Conservation (phyloP, 2,888 invertebrate species). For the Coremacera marginata region DNA sequence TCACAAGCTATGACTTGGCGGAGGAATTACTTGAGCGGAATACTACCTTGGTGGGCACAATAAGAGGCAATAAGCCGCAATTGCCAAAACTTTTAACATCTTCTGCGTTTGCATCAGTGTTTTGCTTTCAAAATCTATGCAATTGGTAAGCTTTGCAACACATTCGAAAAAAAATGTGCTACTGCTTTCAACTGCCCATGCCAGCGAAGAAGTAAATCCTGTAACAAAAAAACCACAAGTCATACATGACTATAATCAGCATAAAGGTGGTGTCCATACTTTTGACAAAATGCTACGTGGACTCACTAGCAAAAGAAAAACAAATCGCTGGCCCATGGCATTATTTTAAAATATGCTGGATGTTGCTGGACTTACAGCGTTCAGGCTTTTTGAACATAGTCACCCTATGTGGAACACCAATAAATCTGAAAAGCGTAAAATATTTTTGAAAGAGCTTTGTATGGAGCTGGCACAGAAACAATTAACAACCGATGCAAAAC, state of each 20-base stretch:
- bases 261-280: too few relatives aligned
- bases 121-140: slow-evolving; percentile 27
- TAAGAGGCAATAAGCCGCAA: slow-evolving; percentile 38
- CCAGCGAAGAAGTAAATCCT: neutral
- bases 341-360: neutral
- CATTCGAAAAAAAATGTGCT: slow-evolving; percentile 27
- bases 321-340: neutral
- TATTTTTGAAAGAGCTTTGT: too few relatives aligned
- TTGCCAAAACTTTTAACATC: slow-evolving; percentile 31
- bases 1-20: slow-evolving; percentile 33
- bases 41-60: slow-evolving; percentile 40
- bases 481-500: too few relatives aligned
- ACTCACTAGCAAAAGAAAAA: slow-evolving; percentile 11
- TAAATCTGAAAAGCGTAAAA: neutral
- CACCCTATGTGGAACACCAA: neutral
- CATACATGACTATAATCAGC: neutral
- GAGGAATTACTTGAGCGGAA: slow-evolving; percentile 29
- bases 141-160: slow-evolving; percentile 11
- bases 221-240: neutral
- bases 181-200: slow-evolving; percentile 26
- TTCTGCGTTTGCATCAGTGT: slow-evolving; percentile 28
- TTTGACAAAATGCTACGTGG: slow-evolving; percentile 33
- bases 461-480: too few relatives aligned
- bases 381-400: neutral
- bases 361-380: neutral